These are phyloP conservation scores for Machimus rusticus DNA, from an alignment of 2,888 invertebrate genomes.

Conservation along the genomic window DNA sequence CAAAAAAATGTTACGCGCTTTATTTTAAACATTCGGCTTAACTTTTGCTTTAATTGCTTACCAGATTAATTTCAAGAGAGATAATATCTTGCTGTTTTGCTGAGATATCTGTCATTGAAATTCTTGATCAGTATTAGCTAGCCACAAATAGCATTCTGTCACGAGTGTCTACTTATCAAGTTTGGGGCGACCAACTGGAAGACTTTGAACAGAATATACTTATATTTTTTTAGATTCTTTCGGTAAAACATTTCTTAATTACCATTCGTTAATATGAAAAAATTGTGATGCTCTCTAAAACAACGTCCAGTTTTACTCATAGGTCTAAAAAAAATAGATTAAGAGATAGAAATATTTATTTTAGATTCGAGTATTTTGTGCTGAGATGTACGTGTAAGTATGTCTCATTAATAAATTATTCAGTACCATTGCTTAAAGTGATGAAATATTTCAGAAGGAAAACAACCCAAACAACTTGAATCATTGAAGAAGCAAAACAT, in stretches of 20 bases:
- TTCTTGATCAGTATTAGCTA: not conserved
- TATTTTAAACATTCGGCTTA: not conserved
- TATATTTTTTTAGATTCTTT: too few species aligned
- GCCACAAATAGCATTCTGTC: not conserved
- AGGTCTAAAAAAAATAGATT: not conserved
- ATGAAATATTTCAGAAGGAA: not conserved
- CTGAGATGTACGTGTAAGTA: not conserved
- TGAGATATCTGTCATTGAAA: not conserved
- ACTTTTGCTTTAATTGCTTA: not conserved
- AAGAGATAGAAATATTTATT: not conserved
- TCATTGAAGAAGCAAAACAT: not conserved
- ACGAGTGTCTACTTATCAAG: not conserved
- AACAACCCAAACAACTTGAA: not conserved
- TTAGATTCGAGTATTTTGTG: not conserved
- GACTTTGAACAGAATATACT: not conserved
- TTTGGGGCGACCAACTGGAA: not conserved
- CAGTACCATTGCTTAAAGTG: not conserved
- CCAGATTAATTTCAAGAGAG: not conserved
- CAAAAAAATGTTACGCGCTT: not conserved
- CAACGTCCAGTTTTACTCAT: too few species aligned
- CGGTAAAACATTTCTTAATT: not conserved
- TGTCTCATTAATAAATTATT: not conserved
- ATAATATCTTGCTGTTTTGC: not conserved
- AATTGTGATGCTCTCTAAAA: not conserved
- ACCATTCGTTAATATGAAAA: not conserved